Percentiles rank a stretch among this genome's conserved stretches.
phyloP scores from a whole-genome alignment of 1,140 invertebrate species.

The Drosophila truncata region DNA sequence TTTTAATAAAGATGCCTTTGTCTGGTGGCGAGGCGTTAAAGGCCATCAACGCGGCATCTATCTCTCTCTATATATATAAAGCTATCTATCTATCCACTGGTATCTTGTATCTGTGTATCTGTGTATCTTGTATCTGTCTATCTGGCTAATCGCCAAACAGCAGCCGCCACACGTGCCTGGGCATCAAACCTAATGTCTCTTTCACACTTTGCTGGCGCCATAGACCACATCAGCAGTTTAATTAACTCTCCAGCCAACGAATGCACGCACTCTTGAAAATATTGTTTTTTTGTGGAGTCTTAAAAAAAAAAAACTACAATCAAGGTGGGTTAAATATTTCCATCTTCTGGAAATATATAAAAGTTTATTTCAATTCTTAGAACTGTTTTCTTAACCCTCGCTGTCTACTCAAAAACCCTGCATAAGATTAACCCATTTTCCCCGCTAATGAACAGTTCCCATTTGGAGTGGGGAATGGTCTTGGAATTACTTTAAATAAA shows the following conservation, averaged over 20 bases:
- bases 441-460: constrained; percentile 63
- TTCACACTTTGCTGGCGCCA: constrained; percentile 54
- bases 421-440: constrained; percentile 76
- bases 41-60: constrained; percentile 47
- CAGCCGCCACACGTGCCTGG: constrained; percentile 62
- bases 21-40: constrained; percentile 54
- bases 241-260: constrained; percentile 50
- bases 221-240: constrained; percentile 58
- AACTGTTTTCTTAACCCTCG: neutral
- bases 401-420: neutral
- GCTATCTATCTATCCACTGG: constrained; percentile 9
- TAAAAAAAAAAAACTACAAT: neutral
- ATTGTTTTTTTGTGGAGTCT: constrained; percentile 6
- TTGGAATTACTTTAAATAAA: constrained; percentile 16
- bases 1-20: constrained; percentile 73
- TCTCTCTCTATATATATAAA: constrained; percentile 10
- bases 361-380: neutral
- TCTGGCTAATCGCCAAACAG: constrained; percentile 58
- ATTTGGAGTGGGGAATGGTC: constrained; percentile 47
- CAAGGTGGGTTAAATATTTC: neutral
- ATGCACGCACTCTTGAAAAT: constrained; percentile 33
- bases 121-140: constrained; percentile 24
- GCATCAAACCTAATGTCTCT: constrained; percentile 36
- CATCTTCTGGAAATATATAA: neutral
- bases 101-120: constrained; percentile 27